Conservation (phyloP, 2,113 vertebrate species). For the Carassius gibelio region DNA sequence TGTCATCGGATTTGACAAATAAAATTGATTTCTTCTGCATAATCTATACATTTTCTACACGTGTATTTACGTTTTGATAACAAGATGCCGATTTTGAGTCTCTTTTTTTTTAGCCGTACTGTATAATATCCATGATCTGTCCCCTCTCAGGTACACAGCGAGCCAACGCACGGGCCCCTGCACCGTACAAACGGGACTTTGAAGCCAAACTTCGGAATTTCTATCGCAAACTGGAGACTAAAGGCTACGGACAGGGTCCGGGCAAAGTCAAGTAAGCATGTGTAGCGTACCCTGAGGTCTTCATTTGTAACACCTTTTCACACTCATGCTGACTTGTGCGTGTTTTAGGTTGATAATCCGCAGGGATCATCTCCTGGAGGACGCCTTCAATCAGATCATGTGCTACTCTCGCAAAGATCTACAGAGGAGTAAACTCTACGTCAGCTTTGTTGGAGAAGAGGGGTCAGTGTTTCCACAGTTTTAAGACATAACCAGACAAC, state of each 20-base stretch:
- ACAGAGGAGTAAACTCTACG: constrained; percentile 96
- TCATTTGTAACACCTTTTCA: constrained; percentile 18
- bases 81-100: neutral
- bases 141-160: constrained; percentile 88
- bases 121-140: too few species aligned
- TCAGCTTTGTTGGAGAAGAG: constrained; percentile 97
- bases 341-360: constrained; percentile 90
- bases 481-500: neutral
- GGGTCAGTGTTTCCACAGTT: constrained; percentile 81
- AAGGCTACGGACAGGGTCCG: constrained; percentile 98
- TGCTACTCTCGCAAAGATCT: constrained; percentile 97
- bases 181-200: constrained; percentile 97
- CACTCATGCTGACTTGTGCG: neutral
- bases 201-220: constrained; percentile 99
- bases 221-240: constrained; percentile 97
- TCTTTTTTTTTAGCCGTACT: neutral
- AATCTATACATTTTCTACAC: neutral
- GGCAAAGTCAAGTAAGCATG: constrained; percentile 93
- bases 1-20: neutral
- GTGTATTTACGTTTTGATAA: neutral
- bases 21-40: neutral
- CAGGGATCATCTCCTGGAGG: constrained; percentile 95
- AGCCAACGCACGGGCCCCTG: constrained; percentile 94
- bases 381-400: constrained; percentile 99
- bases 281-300: constrained; percentile 37